Base-by-base conservation (phyloP, 2,888 invertebrate species). In the Brassicogethes aeneus region DNA sequence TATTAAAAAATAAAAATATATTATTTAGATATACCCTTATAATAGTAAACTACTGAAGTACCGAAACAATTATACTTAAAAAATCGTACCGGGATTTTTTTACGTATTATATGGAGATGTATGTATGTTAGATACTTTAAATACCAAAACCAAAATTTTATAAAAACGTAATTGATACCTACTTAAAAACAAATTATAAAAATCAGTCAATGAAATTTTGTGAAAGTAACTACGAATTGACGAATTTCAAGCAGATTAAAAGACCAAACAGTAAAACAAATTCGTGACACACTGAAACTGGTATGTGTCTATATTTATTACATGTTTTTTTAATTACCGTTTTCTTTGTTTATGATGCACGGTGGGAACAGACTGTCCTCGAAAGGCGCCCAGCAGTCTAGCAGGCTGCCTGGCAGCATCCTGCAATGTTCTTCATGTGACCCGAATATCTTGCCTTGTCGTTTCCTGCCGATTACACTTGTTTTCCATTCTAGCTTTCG, bases 371-470 rank as follows among this genome's bases (percentile, higher is more conserved):
- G 47, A 52, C 45, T 52, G 52, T 59, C 58, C 55, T 57, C 51
- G 51, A 58, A 52, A 52, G 62, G 63, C 57, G 63, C 61, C 63
- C 60, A 58, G 63, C 63, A 61, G 63, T 63, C 63, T 63, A 51
- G 61, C 23, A 10, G 23, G 23, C 23, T 10, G 23, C 5, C 23
- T 5, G 23, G 23, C 23, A 23, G 23, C 59, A 57, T 54, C 55
- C 53, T 56, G 47, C 48, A 23, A 23, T 10, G 23, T 23, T 23
- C 23, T 5, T 10, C 23, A 10, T n/a, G 23, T 10, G 23, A 23
- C 23, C 23, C 10, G 23, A 23, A 23, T 23, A 7, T n/a, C n/a
- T n/a, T n/a, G n/a, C n/a, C n/a, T n/a, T n/a, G n/a, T n/a, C 23
- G 5, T 23, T 10, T 10, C 5, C 23, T 10, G 23, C 23, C 23